These are phyloP conservation scores for Myxocyprinus asiaticus DNA, from an alignment of 2,113 vertebrate genomes.

Conservation along the genomic window DNA sequence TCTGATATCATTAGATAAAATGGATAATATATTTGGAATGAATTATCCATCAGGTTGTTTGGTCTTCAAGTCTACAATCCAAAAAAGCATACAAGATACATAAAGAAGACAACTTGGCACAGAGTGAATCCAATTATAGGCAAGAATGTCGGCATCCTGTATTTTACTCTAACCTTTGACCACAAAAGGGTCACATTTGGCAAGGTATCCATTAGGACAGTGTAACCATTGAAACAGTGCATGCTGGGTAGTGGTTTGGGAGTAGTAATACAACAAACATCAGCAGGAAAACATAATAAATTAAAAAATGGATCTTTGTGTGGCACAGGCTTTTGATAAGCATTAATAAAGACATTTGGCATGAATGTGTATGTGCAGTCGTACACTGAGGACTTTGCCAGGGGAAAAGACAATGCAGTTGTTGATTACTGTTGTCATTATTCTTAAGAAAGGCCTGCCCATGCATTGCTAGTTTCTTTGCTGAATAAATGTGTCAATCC, in stretches of 20 bases:
- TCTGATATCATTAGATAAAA: conserved; percentile 50
- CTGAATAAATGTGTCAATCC: background rate
- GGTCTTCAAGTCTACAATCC: conserved; percentile 41
- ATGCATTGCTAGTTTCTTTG: background rate
- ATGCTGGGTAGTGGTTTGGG: conserved; percentile 51
- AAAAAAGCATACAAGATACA: background rate
- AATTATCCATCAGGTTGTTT: conserved; percentile 32
- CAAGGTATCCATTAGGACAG: conserved; percentile 46
- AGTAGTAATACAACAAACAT: conserved; percentile 35
- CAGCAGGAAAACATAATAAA: conserved; percentile 34
- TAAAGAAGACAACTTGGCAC: conserved; percentile 19
- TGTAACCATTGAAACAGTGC: conserved; percentile 58
- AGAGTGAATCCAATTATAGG: conserved; percentile 17
- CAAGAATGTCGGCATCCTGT: conserved; percentile 28
- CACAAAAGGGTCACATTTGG: conserved; percentile 34
- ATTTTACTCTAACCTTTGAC: conserved; percentile 23
- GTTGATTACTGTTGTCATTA: background rate
- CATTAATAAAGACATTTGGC: background rate
- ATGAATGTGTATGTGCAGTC: background rate
- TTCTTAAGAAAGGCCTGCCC: background rate
- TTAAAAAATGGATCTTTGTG: background rate
- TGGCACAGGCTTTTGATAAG: conserved; percentile 13
- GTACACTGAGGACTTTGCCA: no score
- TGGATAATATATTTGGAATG: conserved; percentile 15
- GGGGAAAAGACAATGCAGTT: background rate